Conservation (phyloP, 2,113 vertebrate genomes). For the Melanocharis versteri region DNA sequence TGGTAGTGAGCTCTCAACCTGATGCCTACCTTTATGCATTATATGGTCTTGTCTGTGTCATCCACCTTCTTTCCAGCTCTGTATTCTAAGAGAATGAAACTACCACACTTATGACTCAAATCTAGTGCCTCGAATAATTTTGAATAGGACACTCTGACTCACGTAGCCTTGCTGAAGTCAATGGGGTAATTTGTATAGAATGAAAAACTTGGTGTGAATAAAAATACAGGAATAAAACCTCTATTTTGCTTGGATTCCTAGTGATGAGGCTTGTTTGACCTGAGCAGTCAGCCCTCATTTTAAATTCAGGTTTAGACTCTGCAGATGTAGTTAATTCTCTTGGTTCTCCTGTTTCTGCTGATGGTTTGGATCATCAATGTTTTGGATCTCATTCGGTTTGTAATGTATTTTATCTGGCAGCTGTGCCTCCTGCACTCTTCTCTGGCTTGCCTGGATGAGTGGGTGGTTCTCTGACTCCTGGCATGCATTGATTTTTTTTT, state of each 20-base stretch:
- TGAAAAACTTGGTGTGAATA: neutral
- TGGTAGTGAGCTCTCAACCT: neutral
- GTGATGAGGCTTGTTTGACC: neutral
- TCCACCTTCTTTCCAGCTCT: neutral
- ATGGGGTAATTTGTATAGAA: neutral
- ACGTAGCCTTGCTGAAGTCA: neutral
- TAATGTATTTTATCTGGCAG: slow-evolving; percentile 46
- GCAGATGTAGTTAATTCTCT: neutral
- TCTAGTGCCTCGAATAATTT: neutral
- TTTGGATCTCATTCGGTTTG: neutral
- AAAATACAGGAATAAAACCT: neutral
- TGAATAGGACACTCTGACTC: neutral
- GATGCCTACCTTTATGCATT: neutral
- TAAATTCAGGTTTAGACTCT: neutral
- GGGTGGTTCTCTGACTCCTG: slow-evolving; percentile 36
- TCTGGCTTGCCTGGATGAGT: slow-evolving; percentile 9
- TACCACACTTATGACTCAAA: neutral
- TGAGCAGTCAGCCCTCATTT: neutral
- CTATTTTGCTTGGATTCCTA: neutral
- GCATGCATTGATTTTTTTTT: neutral
- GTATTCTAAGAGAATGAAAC: neutral
- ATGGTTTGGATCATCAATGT: slow-evolving; percentile 7
- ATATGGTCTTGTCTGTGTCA: neutral
- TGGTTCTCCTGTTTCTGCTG: slow-evolving; percentile 15
- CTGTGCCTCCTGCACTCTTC: slow-evolving; percentile 1